A percentile compares a stretch with the other conserved stretches of the same genome.
Evolutionary conservation across 1,140 invertebrate species (phyloP).

Genomic region (Diorhabda sublineata): DNA sequence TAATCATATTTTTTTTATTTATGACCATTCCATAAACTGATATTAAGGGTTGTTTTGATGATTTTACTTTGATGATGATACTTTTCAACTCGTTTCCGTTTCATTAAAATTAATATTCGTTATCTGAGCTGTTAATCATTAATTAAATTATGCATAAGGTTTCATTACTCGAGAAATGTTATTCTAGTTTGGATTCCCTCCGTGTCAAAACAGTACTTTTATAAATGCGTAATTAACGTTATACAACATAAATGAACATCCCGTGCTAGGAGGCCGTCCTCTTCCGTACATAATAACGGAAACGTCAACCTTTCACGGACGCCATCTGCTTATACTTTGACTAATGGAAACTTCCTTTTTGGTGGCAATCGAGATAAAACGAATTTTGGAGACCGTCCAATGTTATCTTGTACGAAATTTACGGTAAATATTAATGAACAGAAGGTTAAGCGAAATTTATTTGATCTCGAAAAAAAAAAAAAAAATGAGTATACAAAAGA

Average conservation of each 20-base stretch:
- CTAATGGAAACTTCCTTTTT: neutral
- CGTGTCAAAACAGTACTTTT: neutral
- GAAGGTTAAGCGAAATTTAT: no score
- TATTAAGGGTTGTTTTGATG: no score
- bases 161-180: neutral
- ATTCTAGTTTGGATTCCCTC: neutral
- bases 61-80: no score
- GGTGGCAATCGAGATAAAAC: slow-evolving; percentile 1
- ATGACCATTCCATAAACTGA: no score
- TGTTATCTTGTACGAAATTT: neutral
- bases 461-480: no score
- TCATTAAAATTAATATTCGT: no score
- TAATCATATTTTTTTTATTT: no score
- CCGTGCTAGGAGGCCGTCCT: no score
- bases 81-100: no score
- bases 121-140: no score
- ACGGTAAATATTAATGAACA: neutral
- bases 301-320: neutral
- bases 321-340: neutral
- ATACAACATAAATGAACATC: neutral
- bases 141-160: no score
- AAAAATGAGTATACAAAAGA: no score
- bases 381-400: neutral
- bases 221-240: neutral
- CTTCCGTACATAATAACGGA: neutral